Percentiles rank a stretch among this genome's conserved stretches.
Conservation (phyloP, 2,113 vertebrate genomes). For the Zosterops hypoxanthus region DNA sequence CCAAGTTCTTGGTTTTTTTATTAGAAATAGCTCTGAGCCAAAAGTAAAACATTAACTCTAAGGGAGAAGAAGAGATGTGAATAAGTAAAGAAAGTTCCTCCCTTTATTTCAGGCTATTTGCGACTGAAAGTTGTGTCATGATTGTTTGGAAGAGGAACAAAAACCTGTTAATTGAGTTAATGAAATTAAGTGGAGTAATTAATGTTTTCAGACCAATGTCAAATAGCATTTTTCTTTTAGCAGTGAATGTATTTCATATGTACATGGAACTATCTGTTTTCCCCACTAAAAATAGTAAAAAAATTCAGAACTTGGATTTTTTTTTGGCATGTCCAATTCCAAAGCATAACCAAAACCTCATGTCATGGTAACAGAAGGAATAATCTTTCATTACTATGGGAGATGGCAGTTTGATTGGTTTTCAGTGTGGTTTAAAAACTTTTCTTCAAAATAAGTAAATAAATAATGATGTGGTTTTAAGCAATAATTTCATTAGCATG, state of each 20-base stretch:
- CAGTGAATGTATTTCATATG: background rate
- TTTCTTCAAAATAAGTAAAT: background rate
- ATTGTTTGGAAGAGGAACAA: background rate
- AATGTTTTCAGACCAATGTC: background rate
- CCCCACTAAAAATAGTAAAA: background rate
- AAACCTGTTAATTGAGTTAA: background rate
- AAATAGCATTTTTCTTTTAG: background rate
- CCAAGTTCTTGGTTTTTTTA: background rate
- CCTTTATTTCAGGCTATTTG: background rate
- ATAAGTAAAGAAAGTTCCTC: background rate
- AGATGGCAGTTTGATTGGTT: background rate
- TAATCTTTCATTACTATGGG: background rate
- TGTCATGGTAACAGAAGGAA: background rate
- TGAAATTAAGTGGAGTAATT: background rate
- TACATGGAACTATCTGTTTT: background rate
- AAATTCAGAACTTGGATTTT: background rate
- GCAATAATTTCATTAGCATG: background rate
- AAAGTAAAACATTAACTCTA: slow-evolving; percentile 1
- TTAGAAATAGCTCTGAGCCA: background rate
- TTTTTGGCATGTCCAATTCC: background rate
- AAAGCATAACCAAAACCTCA: background rate
- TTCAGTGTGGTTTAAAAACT: background rate
- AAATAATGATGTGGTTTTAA: background rate
- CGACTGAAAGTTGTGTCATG: background rate
- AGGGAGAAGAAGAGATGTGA: background rate